Evolutionary conservation across 1,140 invertebrate species (phyloP).

Genomic region (Anastrepha ludens): DNA sequence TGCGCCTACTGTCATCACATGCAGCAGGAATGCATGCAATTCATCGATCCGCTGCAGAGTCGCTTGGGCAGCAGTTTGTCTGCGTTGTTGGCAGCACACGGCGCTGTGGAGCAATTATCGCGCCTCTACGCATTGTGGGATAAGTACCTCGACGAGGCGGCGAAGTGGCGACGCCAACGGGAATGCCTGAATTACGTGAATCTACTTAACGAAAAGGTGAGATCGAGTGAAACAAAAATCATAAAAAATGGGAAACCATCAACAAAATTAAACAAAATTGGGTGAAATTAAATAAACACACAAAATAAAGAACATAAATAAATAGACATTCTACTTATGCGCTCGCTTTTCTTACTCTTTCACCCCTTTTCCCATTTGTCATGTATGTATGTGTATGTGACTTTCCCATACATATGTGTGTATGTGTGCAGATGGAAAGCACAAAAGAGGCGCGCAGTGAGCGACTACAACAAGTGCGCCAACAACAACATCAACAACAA

Average conservation of each 20-base stretch:
- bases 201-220: slow-evolving; percentile 80
- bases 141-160: slow-evolving; percentile 82
- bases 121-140: slow-evolving; percentile 85
- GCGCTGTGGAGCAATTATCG: slow-evolving; percentile 84
- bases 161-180: slow-evolving; percentile 82
- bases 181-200: slow-evolving; percentile 83
- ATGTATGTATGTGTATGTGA: neutral
- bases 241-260: neutral
- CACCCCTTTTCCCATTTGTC: neutral
- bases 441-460: slow-evolving; percentile 29
- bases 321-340: slow-evolving; percentile 11
- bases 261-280: neutral
- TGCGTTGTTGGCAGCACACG: slow-evolving; percentile 76
- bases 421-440: neutral
- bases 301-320: slow-evolving; percentile 4
- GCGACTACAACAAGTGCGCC: neutral
- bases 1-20: slow-evolving; percentile 54
- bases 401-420: neutral
- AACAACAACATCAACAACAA: slow-evolving; percentile 28
- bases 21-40: slow-evolving; percentile 57
- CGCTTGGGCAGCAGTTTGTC: slow-evolving; percentile 74
- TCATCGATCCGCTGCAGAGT: slow-evolving; percentile 66
- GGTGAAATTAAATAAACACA: slow-evolving; percentile 58
- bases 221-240: neutral
- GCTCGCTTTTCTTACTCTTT: slow-evolving; percentile 36